Conservation (phyloP, 2,113 vertebrate species). For the Antechinus flavipes region DNA sequence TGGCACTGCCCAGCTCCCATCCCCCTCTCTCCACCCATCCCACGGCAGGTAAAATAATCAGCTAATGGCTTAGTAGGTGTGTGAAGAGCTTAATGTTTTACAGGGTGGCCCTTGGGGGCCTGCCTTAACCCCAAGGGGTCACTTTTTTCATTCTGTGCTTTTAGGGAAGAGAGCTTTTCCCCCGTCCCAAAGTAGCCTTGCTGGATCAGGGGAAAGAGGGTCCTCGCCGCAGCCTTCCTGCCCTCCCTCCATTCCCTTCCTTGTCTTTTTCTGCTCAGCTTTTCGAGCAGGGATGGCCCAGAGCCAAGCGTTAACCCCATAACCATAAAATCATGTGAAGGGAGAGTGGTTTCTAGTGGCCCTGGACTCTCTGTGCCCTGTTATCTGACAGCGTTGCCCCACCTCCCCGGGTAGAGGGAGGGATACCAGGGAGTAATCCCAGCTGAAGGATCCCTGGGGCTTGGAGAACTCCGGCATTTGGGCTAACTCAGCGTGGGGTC, state of each 20-base stretch:
- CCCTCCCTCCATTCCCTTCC: too few species aligned
- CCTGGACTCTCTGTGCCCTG: not conserved
- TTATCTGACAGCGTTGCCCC: not conserved
- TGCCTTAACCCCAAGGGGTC: not conserved
- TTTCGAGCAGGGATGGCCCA: not conserved
- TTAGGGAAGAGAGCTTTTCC: not conserved
- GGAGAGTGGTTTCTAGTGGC: not conserved
- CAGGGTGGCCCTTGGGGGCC: not conserved
- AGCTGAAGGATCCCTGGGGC: not conserved
- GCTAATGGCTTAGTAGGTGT: not conserved
- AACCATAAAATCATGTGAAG: not conserved
- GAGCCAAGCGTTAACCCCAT: not conserved
- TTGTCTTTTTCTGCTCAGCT: not conserved
- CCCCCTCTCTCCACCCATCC: not conserved
- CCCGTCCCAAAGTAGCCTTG: too few species aligned
- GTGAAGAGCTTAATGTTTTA: not conserved
- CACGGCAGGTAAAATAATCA: not conserved
- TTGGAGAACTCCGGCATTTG: not conserved
- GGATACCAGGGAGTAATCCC: not conserved
- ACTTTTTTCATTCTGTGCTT: not conserved
- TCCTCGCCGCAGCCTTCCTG: not conserved
- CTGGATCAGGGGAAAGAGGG: not conserved
- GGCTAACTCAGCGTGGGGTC: too few species aligned
- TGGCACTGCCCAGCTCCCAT: not conserved
- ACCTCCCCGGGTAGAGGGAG: not conserved